Evolutionary conservation across 1,140 invertebrate genomes (phyloP).

Genomic region (Ylistrum balloti): DNA sequence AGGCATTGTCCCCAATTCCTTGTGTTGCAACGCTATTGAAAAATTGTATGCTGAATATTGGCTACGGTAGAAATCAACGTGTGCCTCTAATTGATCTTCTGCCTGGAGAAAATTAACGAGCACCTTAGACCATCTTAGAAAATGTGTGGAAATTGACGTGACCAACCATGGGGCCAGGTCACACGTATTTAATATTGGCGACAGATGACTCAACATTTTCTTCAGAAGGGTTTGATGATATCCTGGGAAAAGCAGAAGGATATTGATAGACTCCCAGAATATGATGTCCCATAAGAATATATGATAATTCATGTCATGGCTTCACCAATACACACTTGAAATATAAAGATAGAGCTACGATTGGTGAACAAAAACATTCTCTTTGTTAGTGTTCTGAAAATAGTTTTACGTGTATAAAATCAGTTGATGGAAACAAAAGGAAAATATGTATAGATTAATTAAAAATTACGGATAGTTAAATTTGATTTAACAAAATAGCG

Average conservation of each 20-base stretch:
- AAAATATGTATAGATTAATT: not conserved
- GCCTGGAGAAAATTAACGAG: slow-evolving; percentile 37
- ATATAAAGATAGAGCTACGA: not conserved
- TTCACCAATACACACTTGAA: not conserved
- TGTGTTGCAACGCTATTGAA: slow-evolving; percentile 18
- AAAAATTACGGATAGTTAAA: not conserved
- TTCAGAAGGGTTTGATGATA: slow-evolving; percentile 33
- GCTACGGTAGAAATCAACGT: slow-evolving; percentile 26
- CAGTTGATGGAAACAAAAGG: not conserved
- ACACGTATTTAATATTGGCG: slow-evolving; percentile 39
- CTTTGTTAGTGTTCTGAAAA: not conserved
- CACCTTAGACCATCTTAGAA: slow-evolving; percentile 33
- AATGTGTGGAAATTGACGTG: slow-evolving; percentile 33
- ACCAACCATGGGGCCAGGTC: slow-evolving; percentile 35
- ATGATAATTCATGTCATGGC: not conserved
- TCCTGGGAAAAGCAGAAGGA: slow-evolving; percentile 30
- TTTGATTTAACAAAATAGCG: not conserved
- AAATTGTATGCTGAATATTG: slow-evolving; percentile 21
- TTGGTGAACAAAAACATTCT: not conserved
- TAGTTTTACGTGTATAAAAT: not conserved
- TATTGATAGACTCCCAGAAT: slow-evolving; percentile 38
- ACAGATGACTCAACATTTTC: slow-evolving; percentile 38
- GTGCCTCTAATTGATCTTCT: slow-evolving; percentile 38
- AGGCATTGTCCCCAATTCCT: slow-evolving; percentile 17
- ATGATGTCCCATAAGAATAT: slow-evolving; percentile 39